phyloP scores from a whole-genome alignment of 2,797 vertebrate species.

The Chelon labrosus region DNA sequence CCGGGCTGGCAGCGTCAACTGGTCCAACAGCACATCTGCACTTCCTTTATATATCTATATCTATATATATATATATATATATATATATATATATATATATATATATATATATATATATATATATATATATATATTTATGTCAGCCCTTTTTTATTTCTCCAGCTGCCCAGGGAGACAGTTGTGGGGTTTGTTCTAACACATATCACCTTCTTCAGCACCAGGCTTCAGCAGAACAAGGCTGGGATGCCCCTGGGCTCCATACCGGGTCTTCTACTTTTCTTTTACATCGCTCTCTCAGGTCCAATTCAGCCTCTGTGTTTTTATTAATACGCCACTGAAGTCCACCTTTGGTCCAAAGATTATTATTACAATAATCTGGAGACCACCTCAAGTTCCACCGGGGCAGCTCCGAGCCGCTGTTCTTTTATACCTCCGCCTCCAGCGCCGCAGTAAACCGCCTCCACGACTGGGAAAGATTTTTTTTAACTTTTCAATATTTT shows the following conservation, averaged over 20 bases:
- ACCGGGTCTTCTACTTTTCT: slow-evolving; percentile 20
- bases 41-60: too few species aligned
- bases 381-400: slow-evolving; percentile 4
- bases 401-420: slow-evolving; percentile 2
- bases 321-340: slow-evolving; percentile 7
- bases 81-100: too few species aligned
- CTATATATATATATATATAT: too few species aligned
- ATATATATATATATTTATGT: not conserved
- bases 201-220: slow-evolving; percentile 13
- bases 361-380: not conserved
- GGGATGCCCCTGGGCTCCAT: slow-evolving; percentile 26
- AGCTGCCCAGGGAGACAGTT: slow-evolving; percentile 23
- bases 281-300: slow-evolving; percentile 7
- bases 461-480: not conserved
- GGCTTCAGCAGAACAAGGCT: not conserved
- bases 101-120: too few species aligned
- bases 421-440: not conserved
- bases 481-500: too few species aligned
- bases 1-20: slow-evolving; percentile 36
- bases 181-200: slow-evolving; percentile 28
- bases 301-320: slow-evolving; percentile 1
- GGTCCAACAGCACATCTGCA: slow-evolving; percentile 48
- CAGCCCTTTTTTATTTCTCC: slow-evolving; percentile 38
- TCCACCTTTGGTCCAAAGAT: not conserved
- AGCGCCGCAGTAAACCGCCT: not conserved